Evolutionary conservation across 2,888 invertebrate species (phyloP).

Genomic region (Alviniconcha strummeri): DNA sequence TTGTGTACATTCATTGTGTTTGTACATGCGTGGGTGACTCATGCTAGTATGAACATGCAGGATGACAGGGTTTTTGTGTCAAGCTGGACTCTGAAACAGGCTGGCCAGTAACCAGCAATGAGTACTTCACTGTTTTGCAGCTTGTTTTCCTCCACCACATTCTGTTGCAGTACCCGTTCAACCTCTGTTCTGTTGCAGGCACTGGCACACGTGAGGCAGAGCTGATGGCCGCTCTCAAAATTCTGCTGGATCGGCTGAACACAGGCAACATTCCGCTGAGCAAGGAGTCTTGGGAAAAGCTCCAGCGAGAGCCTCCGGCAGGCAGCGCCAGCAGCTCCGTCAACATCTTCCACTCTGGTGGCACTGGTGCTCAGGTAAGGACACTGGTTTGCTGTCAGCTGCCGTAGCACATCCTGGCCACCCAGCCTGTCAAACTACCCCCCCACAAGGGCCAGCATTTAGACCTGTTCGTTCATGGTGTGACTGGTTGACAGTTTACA

Average conservation of each 20-base stretch:
- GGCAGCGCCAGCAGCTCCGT: constrained; percentile 9
- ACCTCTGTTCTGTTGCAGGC: no score
- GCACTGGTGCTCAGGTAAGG: constrained; percentile 42
- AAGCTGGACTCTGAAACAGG: neutral
- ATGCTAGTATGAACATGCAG: neutral
- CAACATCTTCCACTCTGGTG: constrained; percentile 39
- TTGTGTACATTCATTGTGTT: neutral
- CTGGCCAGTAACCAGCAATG: no score
- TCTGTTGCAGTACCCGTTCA: no score
- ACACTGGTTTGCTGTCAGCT: neutral
- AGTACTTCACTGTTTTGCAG: no score
- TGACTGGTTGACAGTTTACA: no score
- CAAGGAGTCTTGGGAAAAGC: constrained; percentile 56
- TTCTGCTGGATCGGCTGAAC: constrained; percentile 65
- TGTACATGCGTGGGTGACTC: neutral
- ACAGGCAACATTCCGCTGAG: constrained; percentile 66
- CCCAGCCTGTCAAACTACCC: no score
- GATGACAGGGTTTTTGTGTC: neutral
- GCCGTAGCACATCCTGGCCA: no score
- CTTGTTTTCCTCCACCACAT: no score
- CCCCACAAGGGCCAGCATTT: no score
- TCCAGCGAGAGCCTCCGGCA: constrained; percentile 50
- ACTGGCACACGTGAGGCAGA: constrained; percentile 58
- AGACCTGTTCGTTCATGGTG: no score
- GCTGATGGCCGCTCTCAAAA: constrained; percentile 64